phyloP scores from a whole-genome alignment of 2,888 invertebrate genomes.

The Mythimna impura region DNA sequence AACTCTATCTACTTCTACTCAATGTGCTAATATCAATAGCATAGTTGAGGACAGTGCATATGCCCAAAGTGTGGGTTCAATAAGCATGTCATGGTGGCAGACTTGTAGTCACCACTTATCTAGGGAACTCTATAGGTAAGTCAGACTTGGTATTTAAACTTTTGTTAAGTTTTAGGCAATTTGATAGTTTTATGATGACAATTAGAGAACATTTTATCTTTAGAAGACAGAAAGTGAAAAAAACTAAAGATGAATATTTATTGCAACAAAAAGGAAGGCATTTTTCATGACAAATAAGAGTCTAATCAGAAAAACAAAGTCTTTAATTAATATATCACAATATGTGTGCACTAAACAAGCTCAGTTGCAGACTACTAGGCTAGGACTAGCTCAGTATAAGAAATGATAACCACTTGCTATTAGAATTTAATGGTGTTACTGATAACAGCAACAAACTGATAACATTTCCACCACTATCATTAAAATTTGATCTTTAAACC shows the following conservation, averaged over 20 bases:
- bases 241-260: no score
- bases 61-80: no score
- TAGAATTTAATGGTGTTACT: constrained; percentile 24
- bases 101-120: no score
- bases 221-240: no score
- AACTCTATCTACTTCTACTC: not conserved
- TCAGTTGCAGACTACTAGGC: not conserved
- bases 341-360: not conserved
- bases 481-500: not conserved
- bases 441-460: constrained; percentile 18
- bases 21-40: not conserved
- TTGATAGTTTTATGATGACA: no score
- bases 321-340: not conserved
- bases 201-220: no score
- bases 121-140: no score
- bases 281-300: constrained; percentile 1
- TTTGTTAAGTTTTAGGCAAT: no score
- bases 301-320: not conserved
- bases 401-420: constrained; percentile 26
- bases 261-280: no score
- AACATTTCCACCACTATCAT: not conserved
- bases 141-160: no score
- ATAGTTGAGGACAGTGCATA: not conserved
- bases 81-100: no score
- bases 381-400: not conserved